Base-by-base conservation (phyloP, 2,113 vertebrate species). In the Hydrolagus affinis region DNA sequence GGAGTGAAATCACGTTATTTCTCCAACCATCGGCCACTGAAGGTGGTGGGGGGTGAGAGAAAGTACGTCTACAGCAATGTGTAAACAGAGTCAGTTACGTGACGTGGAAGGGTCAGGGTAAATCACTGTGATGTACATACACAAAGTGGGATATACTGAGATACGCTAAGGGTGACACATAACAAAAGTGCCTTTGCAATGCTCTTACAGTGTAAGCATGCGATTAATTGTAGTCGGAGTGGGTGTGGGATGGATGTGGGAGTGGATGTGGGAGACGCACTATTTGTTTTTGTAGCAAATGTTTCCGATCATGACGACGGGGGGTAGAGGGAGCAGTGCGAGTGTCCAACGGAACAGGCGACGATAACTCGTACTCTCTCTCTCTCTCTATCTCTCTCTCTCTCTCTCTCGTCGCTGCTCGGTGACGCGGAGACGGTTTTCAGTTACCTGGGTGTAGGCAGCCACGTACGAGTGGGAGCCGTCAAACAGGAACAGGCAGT, bases 401-500 rank as follows among this genome's bases (percentile, higher is more conserved):
- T 8, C 8, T n/a, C n/a, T 73, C 30, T 11, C 30, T n/a, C n/a
- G n/a, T n/a, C n/a, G n/a, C n/a, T 73, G 71, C n/a, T 30, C 71
- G n/a, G 30, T n/a, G n/a, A n/a, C n/a, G n/a, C 10, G n/a, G 12
- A 10, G 12, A 28, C 0, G 19, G 2, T 0, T 4, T 23, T 0
- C n/a, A 44, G 91, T 91, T 85, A 99, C 98, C 95, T 97, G 95
- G 0, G 96, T 98, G 86, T 98, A 96, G 0, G 97, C 97, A 72
- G 98, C 93, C 87, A 99, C 97, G 0, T 94, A 99, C 7, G 95
- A 93, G 89, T 96, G 98, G 0, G 98, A 99, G 1, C 98, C 98
- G 4, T 99, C 98, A 0, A 98, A 94, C 78, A 99, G 91, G 86
- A 98, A 96, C 8, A 99, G 94, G 87, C 90, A 91, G 87, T 99